Evolutionary conservation across 2,113 vertebrate species (phyloP).

Genomic region (Leptobrachium leishanense): DNA sequence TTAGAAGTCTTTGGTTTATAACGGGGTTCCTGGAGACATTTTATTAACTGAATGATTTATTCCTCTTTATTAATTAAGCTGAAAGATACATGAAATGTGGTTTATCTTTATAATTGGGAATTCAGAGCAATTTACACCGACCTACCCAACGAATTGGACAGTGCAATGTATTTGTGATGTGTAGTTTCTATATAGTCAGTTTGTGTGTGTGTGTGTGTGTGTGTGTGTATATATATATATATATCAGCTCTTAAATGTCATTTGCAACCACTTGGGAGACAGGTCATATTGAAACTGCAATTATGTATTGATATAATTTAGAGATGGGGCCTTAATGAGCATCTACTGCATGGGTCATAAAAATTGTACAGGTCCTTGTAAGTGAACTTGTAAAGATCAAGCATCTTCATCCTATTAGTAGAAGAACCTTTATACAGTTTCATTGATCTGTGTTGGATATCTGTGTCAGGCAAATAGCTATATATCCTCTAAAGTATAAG

Average conservation of each 20-base stretch:
- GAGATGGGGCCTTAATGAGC: conserved; percentile 20
- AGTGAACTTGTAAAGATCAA: conserved; percentile 10
- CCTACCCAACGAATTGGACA: no score
- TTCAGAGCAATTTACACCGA: no score
- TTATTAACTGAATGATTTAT: conserved; percentile 38
- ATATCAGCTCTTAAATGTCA: conserved; percentile 13
- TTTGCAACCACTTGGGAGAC: background rate
- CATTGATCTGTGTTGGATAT: conserved; percentile 22
- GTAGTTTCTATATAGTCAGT: no score
- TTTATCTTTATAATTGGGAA: no score
- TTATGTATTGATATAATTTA: conserved; percentile 14
- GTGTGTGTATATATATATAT: no score
- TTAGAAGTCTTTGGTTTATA: conserved; percentile 63
- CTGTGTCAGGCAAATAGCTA: conserved; percentile 6
- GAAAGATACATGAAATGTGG: background rate
- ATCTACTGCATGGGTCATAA: background rate
- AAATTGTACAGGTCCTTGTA: background rate
- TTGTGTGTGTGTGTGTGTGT: no score
- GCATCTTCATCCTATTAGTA: conserved; percentile 5
- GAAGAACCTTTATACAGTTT: conserved; percentile 9
- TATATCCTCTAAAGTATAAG: conserved; percentile 25
- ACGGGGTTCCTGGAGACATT: conserved; percentile 55
- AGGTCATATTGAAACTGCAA: conserved; percentile 3
- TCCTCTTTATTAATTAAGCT: no score
- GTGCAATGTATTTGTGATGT: no score